phyloP scores from a whole-genome alignment of 2,113 vertebrate genomes.

The Alces alces region DNA sequence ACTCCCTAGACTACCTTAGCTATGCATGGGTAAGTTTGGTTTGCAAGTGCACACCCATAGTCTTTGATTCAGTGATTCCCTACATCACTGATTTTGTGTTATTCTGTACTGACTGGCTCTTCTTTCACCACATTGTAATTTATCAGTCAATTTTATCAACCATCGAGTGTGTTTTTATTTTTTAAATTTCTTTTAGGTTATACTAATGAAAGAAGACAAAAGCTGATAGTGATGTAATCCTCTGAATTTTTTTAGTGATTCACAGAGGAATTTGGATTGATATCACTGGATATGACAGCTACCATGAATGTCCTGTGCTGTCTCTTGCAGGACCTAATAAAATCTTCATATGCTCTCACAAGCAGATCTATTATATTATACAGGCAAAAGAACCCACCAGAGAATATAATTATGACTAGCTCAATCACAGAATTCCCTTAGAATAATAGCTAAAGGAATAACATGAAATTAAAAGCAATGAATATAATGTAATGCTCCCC shows the following conservation, averaged over 20 bases:
- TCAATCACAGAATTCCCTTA: background rate
- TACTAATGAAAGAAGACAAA: background rate
- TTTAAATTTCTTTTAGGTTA: background rate
- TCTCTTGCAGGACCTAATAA: background rate
- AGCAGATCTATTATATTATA: background rate
- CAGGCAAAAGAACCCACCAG: background rate
- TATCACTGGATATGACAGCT: background rate
- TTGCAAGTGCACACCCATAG: background rate
- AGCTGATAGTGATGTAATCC: background rate
- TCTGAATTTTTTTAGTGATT: background rate
- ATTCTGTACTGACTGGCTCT: background rate
- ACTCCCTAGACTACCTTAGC: background rate
- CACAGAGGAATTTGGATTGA: background rate
- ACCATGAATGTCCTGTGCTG: background rate
- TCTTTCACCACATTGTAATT: background rate
- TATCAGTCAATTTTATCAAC: background rate
- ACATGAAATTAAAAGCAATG: background rate
- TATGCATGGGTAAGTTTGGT: background rate
- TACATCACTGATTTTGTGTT: background rate
- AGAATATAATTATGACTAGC: background rate
- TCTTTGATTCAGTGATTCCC: background rate
- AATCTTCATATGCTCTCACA: background rate
- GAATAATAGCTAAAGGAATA: background rate
- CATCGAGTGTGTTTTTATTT: background rate
- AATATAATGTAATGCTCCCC: background rate